These are phyloP conservation scores for Acestrorhynchus altus DNA, from an alignment of 2,797 vertebrate genomes.

Conservation along the genomic window DNA sequence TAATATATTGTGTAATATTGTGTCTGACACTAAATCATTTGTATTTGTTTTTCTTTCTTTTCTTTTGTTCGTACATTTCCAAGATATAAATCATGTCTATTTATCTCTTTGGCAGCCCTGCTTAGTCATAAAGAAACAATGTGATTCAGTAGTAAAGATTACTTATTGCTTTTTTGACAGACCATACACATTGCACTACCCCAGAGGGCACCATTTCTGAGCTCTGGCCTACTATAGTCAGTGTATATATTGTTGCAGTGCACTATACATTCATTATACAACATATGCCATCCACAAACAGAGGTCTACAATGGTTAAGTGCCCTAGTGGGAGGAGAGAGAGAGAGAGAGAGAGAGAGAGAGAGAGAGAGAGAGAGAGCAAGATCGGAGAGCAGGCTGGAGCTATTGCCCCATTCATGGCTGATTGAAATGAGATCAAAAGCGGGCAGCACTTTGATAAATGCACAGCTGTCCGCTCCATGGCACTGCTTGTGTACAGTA, in stretches of 20 bases:
- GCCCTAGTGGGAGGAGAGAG: background rate
- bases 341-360: background rate
- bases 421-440: slow-evolving; percentile 43
- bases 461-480: slow-evolving; percentile 69
- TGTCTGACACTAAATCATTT: slow-evolving; percentile 24
- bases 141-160: background rate
- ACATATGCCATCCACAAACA: slow-evolving; percentile 9
- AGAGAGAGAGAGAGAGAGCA: slow-evolving; percentile 3
- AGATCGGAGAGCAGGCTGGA: background rate
- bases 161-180: background rate
- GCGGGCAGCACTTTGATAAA: slow-evolving; percentile 65
- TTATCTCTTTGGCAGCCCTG: background rate
- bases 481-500: slow-evolving; percentile 63
- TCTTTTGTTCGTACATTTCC: background rate
- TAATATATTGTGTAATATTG: too few relatives aligned
- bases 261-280: slow-evolving; percentile 6
- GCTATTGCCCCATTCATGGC: background rate
- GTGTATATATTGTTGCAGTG: background rate
- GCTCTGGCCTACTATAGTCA: background rate
- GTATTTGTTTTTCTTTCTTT: background rate
- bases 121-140: slow-evolving; percentile 11
- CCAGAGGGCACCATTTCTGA: background rate
- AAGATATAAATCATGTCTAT: background rate
- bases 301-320: background rate
- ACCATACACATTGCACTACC: background rate